Evolutionary conservation across 2,888 invertebrate species (phyloP).

Genomic region (Craniophora ligustri): DNA sequence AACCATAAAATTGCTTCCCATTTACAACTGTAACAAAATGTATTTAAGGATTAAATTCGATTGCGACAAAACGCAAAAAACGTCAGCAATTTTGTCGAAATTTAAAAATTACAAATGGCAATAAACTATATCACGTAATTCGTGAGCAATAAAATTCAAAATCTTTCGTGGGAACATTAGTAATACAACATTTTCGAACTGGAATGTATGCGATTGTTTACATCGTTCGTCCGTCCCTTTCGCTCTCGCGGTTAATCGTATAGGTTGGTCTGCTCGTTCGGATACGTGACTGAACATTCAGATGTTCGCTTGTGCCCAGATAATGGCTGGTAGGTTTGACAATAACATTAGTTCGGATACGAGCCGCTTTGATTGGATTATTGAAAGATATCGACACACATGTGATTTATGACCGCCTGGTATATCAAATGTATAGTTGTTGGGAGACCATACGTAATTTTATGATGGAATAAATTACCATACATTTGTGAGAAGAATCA

Average conservation of each 20-base stretch:
- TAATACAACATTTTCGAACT: constrained; percentile 52
- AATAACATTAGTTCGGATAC: constrained; percentile 83
- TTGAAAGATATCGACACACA: constrained; percentile 81
- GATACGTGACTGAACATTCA: constrained; percentile 83
- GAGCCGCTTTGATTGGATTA: constrained; percentile 84
- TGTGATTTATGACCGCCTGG: constrained; percentile 73
- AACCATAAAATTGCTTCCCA: constrained; percentile 1
- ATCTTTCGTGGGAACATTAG: constrained; percentile 37
- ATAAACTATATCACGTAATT: constrained; percentile 41
- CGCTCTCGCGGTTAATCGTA: constrained; percentile 45
- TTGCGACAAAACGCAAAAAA: constrained; percentile 3
- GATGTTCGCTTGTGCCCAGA: constrained; percentile 76
- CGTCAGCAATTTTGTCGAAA: constrained; percentile 32
- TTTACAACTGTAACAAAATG: background rate
- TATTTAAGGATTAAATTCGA: constrained; percentile 17
- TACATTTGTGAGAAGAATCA: background rate
- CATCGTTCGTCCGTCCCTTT: constrained; percentile 66
- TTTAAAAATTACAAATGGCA: constrained; percentile 46
- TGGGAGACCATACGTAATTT: constrained; percentile 13
- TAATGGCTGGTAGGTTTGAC: constrained; percentile 83
- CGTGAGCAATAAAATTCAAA: constrained; percentile 40
- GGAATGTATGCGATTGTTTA: constrained; percentile 68
- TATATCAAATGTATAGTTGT: constrained; percentile 44
- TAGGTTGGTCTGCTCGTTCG: constrained; percentile 50
- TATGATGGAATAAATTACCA: constrained; percentile 18